Conservation (phyloP, 2,888 invertebrate genomes). For the Hirudinaria manillensis region DNA sequence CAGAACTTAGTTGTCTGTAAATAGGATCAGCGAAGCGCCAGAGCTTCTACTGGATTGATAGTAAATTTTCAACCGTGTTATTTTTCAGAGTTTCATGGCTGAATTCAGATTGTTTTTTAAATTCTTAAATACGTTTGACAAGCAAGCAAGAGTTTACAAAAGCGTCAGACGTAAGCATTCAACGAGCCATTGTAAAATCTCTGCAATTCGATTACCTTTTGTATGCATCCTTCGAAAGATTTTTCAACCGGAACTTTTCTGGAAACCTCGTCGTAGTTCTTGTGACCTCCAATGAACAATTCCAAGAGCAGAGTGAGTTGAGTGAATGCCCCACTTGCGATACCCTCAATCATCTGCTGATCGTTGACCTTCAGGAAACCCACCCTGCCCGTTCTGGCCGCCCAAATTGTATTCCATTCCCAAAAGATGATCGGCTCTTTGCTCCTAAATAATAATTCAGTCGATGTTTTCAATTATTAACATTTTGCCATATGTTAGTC, state of each 20-base stretch:
- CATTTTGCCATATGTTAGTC: not conserved
- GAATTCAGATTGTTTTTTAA: too few species aligned
- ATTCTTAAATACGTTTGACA: not conserved
- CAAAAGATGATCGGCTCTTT: slow-evolving; percentile 68
- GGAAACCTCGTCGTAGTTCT: slow-evolving; percentile 74
- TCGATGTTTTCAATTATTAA: not conserved
- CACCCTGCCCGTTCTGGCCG: slow-evolving; percentile 62
- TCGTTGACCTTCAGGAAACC: slow-evolving; percentile 76
- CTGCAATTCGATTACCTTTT: slow-evolving; percentile 64
- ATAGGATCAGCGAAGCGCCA: too few species aligned
- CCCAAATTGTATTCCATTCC: slow-evolving; percentile 78
- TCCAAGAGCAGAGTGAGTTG: slow-evolving; percentile 78
- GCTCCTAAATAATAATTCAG: slow-evolving; percentile 60
- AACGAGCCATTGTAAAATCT: too few species aligned
- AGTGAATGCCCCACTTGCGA: slow-evolving; percentile 72
- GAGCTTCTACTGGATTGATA: too few species aligned
- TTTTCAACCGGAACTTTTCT: slow-evolving; percentile 66
- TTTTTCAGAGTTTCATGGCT: too few species aligned
- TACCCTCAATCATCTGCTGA: slow-evolving; percentile 66
- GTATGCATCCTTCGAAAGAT: slow-evolving; percentile 84
- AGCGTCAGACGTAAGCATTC: not conserved
- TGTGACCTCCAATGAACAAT: slow-evolving; percentile 81
- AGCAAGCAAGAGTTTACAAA: not conserved
- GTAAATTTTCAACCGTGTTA: too few species aligned
- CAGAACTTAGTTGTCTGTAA: too few species aligned